A percentile compares a stretch with the other conserved stretches of the same genome.
phyloP scores from a whole-genome alignment of 2,888 invertebrate genomes.

The Eupithecia inturbata region DNA sequence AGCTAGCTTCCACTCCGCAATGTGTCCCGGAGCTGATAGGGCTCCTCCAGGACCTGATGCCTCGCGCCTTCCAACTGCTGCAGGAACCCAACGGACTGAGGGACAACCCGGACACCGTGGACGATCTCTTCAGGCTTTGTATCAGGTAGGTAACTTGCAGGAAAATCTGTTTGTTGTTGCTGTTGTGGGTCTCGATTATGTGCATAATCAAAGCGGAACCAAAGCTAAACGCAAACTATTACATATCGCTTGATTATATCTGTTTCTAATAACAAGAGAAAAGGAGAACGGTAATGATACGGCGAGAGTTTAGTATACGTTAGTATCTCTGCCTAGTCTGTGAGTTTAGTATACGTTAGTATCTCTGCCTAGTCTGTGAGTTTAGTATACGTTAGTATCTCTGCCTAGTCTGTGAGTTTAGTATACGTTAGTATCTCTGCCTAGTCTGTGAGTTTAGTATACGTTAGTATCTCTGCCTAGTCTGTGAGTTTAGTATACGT shows the following conservation, averaged over 20 bases:
- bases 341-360: too few species aligned
- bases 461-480: too few species aligned
- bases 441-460: too few species aligned
- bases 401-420: too few species aligned
- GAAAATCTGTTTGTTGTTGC: neutral
- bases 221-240: neutral
- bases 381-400: too few species aligned
- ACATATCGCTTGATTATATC: neutral
- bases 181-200: neutral
- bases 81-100: slow-evolving; percentile 91
- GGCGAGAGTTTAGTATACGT: too few species aligned
- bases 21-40: slow-evolving; percentile 90
- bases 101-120: slow-evolving; percentile 98
- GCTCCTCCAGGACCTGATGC: slow-evolving; percentile 93
- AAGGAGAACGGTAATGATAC: neutral
- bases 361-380: too few species aligned
- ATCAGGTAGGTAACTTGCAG: slow-evolving; percentile 73
- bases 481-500: too few species aligned
- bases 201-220: neutral
- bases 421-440: too few species aligned
- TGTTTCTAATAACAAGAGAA: too few species aligned
- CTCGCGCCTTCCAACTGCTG: slow-evolving; percentile 91
- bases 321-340: too few species aligned
- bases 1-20: slow-evolving; percentile 83
- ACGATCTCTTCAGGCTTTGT: slow-evolving; percentile 96